A percentile compares a stretch with the other conserved stretches of the same genome.
These are phyloP conservation scores for Grapholita molesta DNA, from an alignment of 1,140 invertebrate species.

Conservation along the genomic window DNA sequence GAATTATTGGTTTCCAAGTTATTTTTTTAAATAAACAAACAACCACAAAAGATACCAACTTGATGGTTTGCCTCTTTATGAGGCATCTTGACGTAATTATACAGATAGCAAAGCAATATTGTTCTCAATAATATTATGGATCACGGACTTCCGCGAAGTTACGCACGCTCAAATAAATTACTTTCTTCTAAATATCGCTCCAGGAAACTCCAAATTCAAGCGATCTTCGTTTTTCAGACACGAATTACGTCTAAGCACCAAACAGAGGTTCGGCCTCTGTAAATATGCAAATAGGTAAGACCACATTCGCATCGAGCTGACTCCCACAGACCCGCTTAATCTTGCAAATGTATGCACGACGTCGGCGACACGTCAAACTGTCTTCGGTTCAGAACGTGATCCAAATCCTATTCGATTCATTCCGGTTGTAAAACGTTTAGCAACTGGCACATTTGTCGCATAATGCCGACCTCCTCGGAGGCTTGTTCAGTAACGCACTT, in stretches of 20 bases:
- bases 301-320: conserved; percentile 36
- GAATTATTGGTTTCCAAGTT: too few relatives aligned
- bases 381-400: conserved; percentile 67
- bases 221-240: too few relatives aligned
- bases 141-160: too few relatives aligned
- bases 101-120: too few relatives aligned
- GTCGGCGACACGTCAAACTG: conserved; percentile 66
- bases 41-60: too few relatives aligned
- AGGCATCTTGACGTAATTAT: too few relatives aligned
- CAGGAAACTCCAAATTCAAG: too few relatives aligned
- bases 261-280: conserved; percentile 27
- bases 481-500: conserved; percentile 45
- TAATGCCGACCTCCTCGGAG: conserved; percentile 58
- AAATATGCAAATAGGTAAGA: conserved; percentile 60
- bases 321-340: conserved; percentile 48
- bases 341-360: conserved; percentile 74
- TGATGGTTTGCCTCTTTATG: too few relatives aligned
- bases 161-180: too few relatives aligned
- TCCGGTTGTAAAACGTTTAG: conserved; percentile 66
- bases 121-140: too few relatives aligned
- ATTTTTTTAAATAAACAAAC: too few relatives aligned
- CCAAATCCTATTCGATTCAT: conserved; percentile 70
- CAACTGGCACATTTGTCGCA: conserved; percentile 66
- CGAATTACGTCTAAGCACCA: conserved; percentile 3
- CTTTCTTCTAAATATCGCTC: too few relatives aligned